These are phyloP conservation scores for Antheraea yamamai DNA, from an alignment of 2,888 invertebrate species.

Conservation along the genomic window DNA sequence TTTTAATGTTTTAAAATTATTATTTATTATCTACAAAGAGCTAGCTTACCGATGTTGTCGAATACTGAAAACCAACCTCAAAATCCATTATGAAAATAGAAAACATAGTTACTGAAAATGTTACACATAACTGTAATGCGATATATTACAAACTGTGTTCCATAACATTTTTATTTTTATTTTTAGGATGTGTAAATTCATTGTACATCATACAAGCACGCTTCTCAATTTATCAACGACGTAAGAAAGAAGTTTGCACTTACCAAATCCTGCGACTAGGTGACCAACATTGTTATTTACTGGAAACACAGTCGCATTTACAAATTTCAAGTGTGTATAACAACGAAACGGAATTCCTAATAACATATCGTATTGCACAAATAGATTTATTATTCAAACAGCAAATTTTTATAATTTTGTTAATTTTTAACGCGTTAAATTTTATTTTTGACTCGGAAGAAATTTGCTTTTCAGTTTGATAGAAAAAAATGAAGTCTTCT, in stretches of 20 bases:
- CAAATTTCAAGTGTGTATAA: slow-evolving; percentile 42
- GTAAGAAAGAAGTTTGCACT: slow-evolving; percentile 27
- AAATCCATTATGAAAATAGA: too few relatives aligned
- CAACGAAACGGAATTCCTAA: slow-evolving; percentile 46
- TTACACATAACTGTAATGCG: too few relatives aligned
- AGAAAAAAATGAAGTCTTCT: slow-evolving; percentile 33
- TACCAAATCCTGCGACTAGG: slow-evolving; percentile 37
- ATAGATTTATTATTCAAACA: slow-evolving; percentile 4
- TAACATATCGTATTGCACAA: slow-evolving; percentile 42
- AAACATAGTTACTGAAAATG: too few relatives aligned
- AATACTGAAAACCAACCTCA: too few relatives aligned
- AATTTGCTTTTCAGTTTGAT: slow-evolving; percentile 32
- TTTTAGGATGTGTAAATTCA: too few relatives aligned
- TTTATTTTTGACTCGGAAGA: slow-evolving; percentile 46
- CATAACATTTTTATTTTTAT: too few relatives aligned
- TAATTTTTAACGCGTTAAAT: slow-evolving; percentile 44
- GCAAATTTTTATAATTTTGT: slow-evolving; percentile 42
- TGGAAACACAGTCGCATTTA: slow-evolving; percentile 29
- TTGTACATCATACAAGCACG: neutral
- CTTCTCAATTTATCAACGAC: neutral
- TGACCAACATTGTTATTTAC: slow-evolving; percentile 35
- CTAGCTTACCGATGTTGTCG: too few relatives aligned
- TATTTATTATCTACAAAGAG: too few relatives aligned
- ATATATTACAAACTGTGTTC: too few relatives aligned
- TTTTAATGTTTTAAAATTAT: too few relatives aligned